phyloP scores from a whole-genome alignment of 30 jellyfish, hydroid and myxozoan genomes.

The Morbakka virulenta region DNA sequence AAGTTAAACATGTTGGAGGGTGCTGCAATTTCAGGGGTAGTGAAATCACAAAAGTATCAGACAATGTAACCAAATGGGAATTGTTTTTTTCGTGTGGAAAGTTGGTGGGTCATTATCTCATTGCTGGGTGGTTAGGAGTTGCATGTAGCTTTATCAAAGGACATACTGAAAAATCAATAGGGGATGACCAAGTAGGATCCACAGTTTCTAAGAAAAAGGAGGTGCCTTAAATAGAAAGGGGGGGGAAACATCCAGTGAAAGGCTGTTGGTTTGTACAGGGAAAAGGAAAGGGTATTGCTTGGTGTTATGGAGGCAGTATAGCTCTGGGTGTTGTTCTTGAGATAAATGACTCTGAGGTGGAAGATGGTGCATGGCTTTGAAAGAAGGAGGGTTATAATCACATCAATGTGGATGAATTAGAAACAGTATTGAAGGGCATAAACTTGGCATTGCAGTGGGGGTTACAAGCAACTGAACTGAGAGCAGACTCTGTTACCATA shows the following conservation, averaged over 20 bases:
- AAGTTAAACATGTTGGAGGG: constrained; percentile 5
- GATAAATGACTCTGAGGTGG: constrained; percentile 15
- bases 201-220: neutral
- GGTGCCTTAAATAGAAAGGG: constrained; percentile 1
- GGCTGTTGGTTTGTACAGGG: too few relatives aligned
- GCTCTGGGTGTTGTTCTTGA: constrained; percentile 36
- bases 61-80: constrained; percentile 6
- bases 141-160: too few relatives aligned
- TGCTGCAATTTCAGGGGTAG: neutral
- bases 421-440: constrained; percentile 24
- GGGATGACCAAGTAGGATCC: constrained; percentile 18
- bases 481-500: constrained; percentile 23
- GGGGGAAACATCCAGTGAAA: too few relatives aligned
- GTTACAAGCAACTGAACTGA: neutral
- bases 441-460: constrained; percentile 26
- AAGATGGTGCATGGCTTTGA: constrained; percentile 51
- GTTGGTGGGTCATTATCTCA: constrained; percentile 32
- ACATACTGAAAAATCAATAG: neutral
- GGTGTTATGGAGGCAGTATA: constrained; percentile 40
- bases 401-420: too few relatives aligned
- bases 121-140: constrained; percentile 40
- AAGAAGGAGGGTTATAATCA: constrained; percentile 1
- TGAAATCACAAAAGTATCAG: neutral
- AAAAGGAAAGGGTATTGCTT: neutral
- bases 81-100: constrained; percentile 18